Percentiles rank a stretch among this genome's conserved stretches.
phyloP scores from a whole-genome alignment of 1,140 invertebrate genomes.

The Bathynomus jamesi region DNA sequence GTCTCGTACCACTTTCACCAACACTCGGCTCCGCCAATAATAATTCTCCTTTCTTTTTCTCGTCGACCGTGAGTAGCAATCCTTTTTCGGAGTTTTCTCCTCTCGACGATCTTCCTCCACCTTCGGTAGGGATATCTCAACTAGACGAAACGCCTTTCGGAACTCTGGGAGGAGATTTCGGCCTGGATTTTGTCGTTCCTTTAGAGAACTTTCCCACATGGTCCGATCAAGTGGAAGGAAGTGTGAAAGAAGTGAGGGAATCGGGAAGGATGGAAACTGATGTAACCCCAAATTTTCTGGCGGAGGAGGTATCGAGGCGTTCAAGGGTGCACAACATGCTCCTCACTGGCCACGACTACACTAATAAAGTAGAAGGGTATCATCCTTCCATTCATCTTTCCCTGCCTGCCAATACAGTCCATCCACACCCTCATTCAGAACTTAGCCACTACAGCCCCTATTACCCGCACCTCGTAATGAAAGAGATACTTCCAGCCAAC shows the following conservation, averaged over 20 bases:
- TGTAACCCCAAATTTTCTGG: not conserved
- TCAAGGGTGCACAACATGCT: conserved; percentile 11
- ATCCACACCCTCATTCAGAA: no score
- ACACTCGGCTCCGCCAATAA: not conserved
- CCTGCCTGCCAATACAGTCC: no score
- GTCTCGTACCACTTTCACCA: not conserved
- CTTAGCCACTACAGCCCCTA: not conserved
- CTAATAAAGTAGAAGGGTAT: conserved; percentile 32
- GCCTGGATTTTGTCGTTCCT: not conserved
- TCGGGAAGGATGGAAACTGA: not conserved
- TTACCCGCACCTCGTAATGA: not conserved
- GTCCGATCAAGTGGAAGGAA: not conserved
- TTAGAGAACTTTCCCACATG: not conserved
- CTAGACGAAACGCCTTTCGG: not conserved
- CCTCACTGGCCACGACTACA: conserved; percentile 38
- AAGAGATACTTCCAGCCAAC: not conserved
- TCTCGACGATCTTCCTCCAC: not conserved
- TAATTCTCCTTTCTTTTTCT: not conserved
- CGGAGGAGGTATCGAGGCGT: not conserved
- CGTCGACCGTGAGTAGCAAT: not conserved
- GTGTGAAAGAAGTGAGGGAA: not conserved
- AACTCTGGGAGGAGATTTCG: not conserved
- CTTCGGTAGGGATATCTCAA: not conserved
- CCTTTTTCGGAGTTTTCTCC: not conserved
- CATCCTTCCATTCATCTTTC: not conserved